Evolutionary conservation across 1,140 invertebrate species (phyloP).

Genomic region (Calliphora vicina): DNA sequence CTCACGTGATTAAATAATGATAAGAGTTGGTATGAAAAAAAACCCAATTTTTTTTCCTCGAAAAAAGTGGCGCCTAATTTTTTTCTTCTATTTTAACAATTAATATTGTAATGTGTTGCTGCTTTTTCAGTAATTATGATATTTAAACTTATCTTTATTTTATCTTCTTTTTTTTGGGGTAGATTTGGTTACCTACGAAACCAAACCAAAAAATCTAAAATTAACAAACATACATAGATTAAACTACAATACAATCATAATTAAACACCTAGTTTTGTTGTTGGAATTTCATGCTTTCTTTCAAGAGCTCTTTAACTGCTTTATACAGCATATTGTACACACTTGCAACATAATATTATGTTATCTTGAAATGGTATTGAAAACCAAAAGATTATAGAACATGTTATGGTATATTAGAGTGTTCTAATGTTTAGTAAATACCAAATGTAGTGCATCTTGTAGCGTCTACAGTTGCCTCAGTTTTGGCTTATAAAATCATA

Average conservation of each 20-base stretch:
- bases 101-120: neutral
- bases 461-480: neutral
- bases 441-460: neutral
- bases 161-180: neutral
- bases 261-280: neutral
- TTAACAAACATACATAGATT: neutral
- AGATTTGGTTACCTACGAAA: neutral
- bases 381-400: neutral
- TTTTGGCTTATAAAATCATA: neutral
- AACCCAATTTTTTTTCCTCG: neutral
- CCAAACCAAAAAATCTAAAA: neutral
- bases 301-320: neutral
- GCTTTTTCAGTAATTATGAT: neutral
- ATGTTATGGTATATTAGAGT: neutral
- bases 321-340: neutral
- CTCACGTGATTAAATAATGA: slow-evolving; percentile 14
- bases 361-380: neutral
- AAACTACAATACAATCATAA: neutral
- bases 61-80: slow-evolving; percentile 9
- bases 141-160: neutral
- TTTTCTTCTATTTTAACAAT: neutral
- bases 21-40: neutral
- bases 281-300: too few species aligned
- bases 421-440: neutral
- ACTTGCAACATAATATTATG: neutral